Base-by-base conservation (phyloP, 2,888 invertebrate species). In the Cancer borealis region DNA sequence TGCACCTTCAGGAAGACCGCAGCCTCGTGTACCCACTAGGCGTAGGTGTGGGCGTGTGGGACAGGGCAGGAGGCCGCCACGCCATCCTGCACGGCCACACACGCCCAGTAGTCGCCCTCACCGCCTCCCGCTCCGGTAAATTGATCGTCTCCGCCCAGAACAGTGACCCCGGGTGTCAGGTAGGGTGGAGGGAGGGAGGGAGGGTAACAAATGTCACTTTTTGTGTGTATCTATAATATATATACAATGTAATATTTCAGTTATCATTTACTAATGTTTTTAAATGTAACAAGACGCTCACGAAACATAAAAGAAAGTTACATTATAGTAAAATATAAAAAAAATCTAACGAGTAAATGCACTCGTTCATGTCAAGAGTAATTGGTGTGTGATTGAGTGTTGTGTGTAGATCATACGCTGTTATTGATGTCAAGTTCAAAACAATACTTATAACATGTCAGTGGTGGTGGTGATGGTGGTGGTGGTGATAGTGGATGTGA, bases 131-230 rank as follows among this genome's bases (percentile, higher is more conserved):
- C 92, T 96, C 97, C 96, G 98, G 99, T 46, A 98, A 97, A 45
- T 98, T 97, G 96, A 97, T 99, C 79, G 99, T 98, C 6, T 98
- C 99, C 0, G 99, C 99, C 0, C 99, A 99, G 97, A 97, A 98
- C 79, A 99, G 98, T 96, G 98, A 98, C 96, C 98, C 98, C 96
- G 99, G 99, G 5, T 99, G 99, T 96, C 98, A 98, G 96, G 98
- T 98, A 96, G 95, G 84, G 66, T 17, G 66, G 66, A 21, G 66
- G 21, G 17, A 66, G 66, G 8, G n/a, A 66, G 17, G 66, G n/a
- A 66, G 66, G 66, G n/a, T 5, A 66, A 66, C 1, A 14, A 66
- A 21, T 17, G 66, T 21, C 1, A 54, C 54, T 54, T 14, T 54
- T 12, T 39, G 39, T 39, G 39, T 39, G 39, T 39, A 39, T 39